Base-by-base conservation (phyloP, 2,113 vertebrate genomes). In the Siphamia tubifer region DNA sequence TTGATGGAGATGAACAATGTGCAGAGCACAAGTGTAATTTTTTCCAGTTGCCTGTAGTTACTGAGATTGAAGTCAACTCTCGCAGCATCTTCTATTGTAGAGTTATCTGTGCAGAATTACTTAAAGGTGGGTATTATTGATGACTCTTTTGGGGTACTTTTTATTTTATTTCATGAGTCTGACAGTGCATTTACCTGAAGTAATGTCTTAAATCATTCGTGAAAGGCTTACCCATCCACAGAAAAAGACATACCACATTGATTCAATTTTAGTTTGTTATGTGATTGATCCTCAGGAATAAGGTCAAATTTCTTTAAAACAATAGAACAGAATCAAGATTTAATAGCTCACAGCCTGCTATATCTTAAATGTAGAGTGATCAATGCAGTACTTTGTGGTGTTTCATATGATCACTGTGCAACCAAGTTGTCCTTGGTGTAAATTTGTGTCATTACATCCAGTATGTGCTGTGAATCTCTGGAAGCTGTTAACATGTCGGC, bases 381-480 rank as follows among this genome's bases (percentile, higher is more conserved):
- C 10, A 2, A 47, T 4, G n/a, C 20, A 10, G 15, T 15, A 5
- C 20, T 24, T 16, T 25, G 9, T 6, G 0, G 39, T 32, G 36
- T 63, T 9, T 45, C 8, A 0, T 48, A 47, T 30, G 65, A 63
- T 23, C 35, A 6, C 28, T 20, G 77, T 73, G 82, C 25, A 71
- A 73, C 10, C 0, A 19, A 28, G 60, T 57, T 31, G 38, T 74
- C 60, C 65, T 49, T 17, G 60, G n/a, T n/a, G n/a, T 21, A 30
- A 13, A 17, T 48, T 12, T 57, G 45, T 53, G 63, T 77, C 42
- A 8, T 75, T 25, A 62, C 81, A 56, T 25, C 57, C 81, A 56
- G 31, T 36, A 34, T 78, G 85, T 81, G 76, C 79, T 76, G 79
- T 64, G 76, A 85, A 76, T 60, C 38, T 73, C 53, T 56, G 66